Percentiles rank a stretch among this genome's conserved stretches.
These are phyloP conservation scores for Ascidia mentula DNA, from an alignment of 23 tunicate genomes.

Conservation along the genomic window DNA sequence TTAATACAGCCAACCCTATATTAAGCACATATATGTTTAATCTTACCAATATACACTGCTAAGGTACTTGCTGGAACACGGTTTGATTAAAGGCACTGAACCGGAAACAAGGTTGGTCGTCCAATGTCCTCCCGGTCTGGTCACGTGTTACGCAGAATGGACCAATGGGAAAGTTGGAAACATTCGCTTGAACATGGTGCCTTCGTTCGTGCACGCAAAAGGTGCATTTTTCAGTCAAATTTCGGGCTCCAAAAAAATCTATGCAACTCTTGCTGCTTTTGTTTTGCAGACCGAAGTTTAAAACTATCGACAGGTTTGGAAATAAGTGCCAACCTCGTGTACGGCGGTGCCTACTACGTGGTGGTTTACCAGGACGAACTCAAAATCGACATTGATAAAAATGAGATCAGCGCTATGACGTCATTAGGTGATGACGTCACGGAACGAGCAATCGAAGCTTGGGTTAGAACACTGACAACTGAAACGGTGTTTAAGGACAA, in stretches of 20 bases:
- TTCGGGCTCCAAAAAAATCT: not conserved
- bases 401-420: not conserved
- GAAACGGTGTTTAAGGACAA: too few species aligned
- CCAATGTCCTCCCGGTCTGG: slow-evolving; percentile 26
- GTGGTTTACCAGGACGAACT: not conserved
- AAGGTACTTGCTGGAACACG: slow-evolving; percentile 20
- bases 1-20: not conserved
- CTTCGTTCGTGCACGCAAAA: slow-evolving; percentile 14
- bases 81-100: slow-evolving; percentile 15
- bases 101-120: slow-evolving; percentile 21
- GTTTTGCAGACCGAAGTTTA: not conserved
- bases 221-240: too few species aligned
- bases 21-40: not conserved
- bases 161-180: slow-evolving; percentile 29
- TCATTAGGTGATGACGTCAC: not conserved
- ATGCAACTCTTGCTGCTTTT: not conserved
- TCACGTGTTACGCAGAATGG: slow-evolving; percentile 22
- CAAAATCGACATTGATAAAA: not conserved
- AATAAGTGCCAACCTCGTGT: not conserved
- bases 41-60: not conserved
- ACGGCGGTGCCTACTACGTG: not conserved
- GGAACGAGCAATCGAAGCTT: not conserved
- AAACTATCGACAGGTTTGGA: not conserved
- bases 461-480: too few species aligned
- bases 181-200: slow-evolving; percentile 4